Evolutionary conservation across 2,113 vertebrate species (phyloP), one percentile per base, ranked within the genome.

Genomic region (Burhinus bistriatus): DNA sequence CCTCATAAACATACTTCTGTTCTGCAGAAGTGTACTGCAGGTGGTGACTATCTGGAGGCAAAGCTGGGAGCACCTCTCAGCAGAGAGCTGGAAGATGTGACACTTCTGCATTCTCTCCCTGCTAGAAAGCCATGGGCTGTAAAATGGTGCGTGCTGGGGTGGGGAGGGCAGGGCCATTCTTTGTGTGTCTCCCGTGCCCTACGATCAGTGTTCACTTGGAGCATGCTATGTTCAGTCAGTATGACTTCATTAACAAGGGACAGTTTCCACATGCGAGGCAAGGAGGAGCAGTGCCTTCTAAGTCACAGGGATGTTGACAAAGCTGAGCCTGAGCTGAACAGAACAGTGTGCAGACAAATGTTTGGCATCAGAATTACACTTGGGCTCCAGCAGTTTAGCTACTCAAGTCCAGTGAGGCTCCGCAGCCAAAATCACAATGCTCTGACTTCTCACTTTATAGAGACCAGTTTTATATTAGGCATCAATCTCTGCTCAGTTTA

Each of bases 221-320:
- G 79, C 21, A 12, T 21, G 26, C 90, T 87, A 13, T 4, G 16
- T 83, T 92, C 95, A 87, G 85, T 82, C 69, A 87, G 76, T 45
- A 93, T 97, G 97, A 97, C 94, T 97, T 98, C 95, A 98, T 96
- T 78, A 97, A 76, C 96, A 94, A 87, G 96, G 96, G 96, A 97
- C 94, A 83, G 61, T 82, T 96, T 94, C 51, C 96, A 81, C 65
- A 90, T 87, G 88, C 79, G 87, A 94, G 49, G 73, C 70, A 95
- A 94, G 80, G 96, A 97, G 92, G 87, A 97, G 59, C 88, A 95
- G 73, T 47, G 42, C 91, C 84, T 96, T 96, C 80, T 84, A 83
- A 77, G 94, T 96, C 93, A 94, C 85, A 93, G 81, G 71, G 87
- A 96, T 96, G 86, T 95, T 96, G 95, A 97, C 97, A 97, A 95